Evolutionary conservation across 2,113 vertebrate genomes (phyloP).

Genomic region (Microcebus griseorufus): DNA sequence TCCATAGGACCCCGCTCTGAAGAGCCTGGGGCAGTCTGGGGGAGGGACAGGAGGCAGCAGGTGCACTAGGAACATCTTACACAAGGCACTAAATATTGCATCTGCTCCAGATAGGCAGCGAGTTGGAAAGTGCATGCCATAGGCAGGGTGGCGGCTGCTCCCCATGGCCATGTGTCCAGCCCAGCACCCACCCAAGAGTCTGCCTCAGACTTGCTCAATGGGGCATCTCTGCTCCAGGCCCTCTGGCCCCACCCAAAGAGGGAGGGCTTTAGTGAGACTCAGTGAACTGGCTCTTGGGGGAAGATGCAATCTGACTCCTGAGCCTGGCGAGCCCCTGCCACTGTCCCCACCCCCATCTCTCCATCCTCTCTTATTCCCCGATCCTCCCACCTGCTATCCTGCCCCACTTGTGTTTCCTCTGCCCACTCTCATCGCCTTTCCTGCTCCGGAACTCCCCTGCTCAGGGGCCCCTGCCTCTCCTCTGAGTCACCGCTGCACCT

Average conservation of each 20-base stretch:
- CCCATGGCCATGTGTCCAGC: neutral
- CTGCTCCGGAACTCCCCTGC: neutral
- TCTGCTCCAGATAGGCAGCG: slow-evolving; percentile 70
- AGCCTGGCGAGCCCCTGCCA: neutral
- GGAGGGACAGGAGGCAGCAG: slow-evolving; percentile 42
- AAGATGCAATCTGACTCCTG: too few species aligned
- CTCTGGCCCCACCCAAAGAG: neutral
- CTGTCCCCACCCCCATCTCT: neutral
- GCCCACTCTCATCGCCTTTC: neutral
- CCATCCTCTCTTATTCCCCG: too few species aligned
- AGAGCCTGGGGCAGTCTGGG: neutral
- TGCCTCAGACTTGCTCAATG: neutral
- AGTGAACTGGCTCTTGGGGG: neutral
- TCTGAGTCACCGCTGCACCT: neutral
- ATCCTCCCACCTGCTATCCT: neutral
- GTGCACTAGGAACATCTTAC: slow-evolving; percentile 3
- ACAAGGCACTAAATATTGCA: slow-evolving; percentile 61
- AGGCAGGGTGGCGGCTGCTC: neutral
- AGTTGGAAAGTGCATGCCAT: slow-evolving; percentile 52
- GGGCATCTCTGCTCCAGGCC: neutral
- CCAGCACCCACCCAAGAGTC: neutral
- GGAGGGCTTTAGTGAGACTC: neutral
- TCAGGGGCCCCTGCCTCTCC: neutral
- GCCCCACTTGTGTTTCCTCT: neutral
- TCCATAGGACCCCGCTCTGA: neutral